phyloP scores from a whole-genome alignment of 2,888 invertebrate genomes.

The Conus canariensis region DNA sequence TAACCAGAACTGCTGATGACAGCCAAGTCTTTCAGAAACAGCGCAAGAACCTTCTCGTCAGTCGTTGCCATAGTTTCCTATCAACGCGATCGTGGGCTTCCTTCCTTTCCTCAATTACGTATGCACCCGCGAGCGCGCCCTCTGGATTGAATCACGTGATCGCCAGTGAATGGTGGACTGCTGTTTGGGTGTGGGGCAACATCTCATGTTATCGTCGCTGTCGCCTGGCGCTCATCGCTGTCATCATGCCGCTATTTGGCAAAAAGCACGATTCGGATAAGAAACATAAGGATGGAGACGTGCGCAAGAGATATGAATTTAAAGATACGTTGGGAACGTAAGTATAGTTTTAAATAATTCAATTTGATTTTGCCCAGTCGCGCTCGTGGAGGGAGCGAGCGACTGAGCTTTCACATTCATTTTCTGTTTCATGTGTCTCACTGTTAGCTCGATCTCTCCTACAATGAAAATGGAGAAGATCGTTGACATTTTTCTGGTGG shows the following conservation, averaged over 20 bases:
- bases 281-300: slow-evolving; percentile 68
- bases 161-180: slow-evolving; percentile 42
- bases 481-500: neutral
- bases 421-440: slow-evolving; percentile 17
- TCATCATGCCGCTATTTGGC: slow-evolving; percentile 72
- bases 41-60: neutral
- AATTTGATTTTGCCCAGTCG: slow-evolving; percentile 13
- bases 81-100: slow-evolving; percentile 35
- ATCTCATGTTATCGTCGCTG: slow-evolving; percentile 41
- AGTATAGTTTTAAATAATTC: slow-evolving; percentile 49
- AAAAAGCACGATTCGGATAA: slow-evolving; percentile 70
- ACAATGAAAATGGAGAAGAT: neutral
- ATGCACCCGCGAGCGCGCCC: slow-evolving; percentile 48
- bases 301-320: slow-evolving; percentile 70
- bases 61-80: slow-evolving; percentile 42
- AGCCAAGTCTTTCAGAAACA: neutral
- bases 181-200: slow-evolving; percentile 43
- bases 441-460: neutral
- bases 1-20: neutral
- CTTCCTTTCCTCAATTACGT: slow-evolving; percentile 44
- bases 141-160: slow-evolving; percentile 50
- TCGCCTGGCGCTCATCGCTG: slow-evolving; percentile 8
- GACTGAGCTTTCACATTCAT: slow-evolving; percentile 28
- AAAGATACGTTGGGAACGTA: slow-evolving; percentile 73
- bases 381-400: neutral